phyloP scores from a whole-genome alignment of 1,140 invertebrate genomes.

The Eumeta japonica region DNA sequence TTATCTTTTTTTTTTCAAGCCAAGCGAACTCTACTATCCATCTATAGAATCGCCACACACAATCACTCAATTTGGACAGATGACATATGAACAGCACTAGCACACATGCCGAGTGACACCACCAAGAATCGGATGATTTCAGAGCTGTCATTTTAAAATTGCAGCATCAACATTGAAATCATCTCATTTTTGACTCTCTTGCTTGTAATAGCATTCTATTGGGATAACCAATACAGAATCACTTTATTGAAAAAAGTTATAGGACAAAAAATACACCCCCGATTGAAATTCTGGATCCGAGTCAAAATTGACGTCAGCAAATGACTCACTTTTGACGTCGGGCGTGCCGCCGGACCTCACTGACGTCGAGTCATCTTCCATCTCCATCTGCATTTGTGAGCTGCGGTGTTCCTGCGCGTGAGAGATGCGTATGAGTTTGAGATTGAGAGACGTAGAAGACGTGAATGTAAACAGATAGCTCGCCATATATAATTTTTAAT shows the following conservation, averaged over 20 bases:
- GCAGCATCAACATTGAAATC: background rate
- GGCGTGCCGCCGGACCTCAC: conserved; percentile 76
- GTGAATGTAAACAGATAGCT: too few relatives aligned
- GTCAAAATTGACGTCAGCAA: background rate
- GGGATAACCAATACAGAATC: background rate
- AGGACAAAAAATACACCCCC: background rate
- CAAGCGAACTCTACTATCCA: too few relatives aligned
- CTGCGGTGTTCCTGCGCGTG: conserved; percentile 76
- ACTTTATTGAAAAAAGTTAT: background rate
- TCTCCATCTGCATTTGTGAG: conserved; percentile 80
- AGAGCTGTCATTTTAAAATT: background rate
- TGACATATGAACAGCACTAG: too few relatives aligned
- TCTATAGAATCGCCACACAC: too few relatives aligned
- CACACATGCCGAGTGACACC: too few relatives aligned
- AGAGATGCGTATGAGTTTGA: too few relatives aligned
- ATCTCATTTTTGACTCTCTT: background rate
- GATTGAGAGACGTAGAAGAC: too few relatives aligned
- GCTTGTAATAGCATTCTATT: background rate
- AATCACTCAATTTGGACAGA: too few relatives aligned
- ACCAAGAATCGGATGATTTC: too few relatives aligned
- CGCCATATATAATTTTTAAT: too few relatives aligned
- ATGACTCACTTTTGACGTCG: conserved; percentile 67
- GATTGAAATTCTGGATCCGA: too few relatives aligned
- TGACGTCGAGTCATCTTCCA: conserved; percentile 86
- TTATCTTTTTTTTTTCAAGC: too few relatives aligned